These are phyloP conservation scores for Liasis olivaceus DNA, from an alignment of 2,797 vertebrate species.

Conservation along the genomic window DNA sequence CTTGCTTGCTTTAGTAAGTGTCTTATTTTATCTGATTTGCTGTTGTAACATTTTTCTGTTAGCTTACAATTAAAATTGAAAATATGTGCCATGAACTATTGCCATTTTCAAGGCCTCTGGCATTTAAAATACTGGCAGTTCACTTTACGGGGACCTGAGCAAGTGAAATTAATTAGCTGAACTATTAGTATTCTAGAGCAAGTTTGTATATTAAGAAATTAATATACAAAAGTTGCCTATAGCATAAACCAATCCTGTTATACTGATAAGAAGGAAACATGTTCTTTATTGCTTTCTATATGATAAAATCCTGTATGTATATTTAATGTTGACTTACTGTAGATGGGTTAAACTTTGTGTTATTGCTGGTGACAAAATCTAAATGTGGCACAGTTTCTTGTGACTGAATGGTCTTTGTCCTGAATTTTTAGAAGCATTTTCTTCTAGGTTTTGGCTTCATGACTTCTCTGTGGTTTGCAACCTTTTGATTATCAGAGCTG, in stretches of 20 bases:
- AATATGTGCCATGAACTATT: constrained; percentile 15
- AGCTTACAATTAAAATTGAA: background rate
- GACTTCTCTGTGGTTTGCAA: background rate
- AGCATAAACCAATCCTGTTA: background rate
- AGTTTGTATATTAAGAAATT: background rate
- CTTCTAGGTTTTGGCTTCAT: background rate
- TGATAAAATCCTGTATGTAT: background rate
- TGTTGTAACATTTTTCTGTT: constrained; percentile 38
- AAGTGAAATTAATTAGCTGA: background rate
- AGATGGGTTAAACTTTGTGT: background rate
- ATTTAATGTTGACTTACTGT: background rate
- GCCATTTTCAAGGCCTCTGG: background rate
- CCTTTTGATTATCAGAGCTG: background rate
- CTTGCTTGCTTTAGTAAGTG: constrained; percentile 29
- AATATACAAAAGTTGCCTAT: background rate
- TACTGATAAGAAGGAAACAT: constrained; percentile 4
- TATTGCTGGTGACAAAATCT: background rate
- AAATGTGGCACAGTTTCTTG: background rate
- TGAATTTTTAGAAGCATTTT: constrained; percentile 1
- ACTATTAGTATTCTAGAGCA: background rate
- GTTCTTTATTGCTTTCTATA: background rate
- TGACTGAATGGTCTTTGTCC: background rate
- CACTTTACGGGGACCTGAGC: background rate
- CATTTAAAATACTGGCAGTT: background rate
- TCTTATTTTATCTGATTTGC: constrained; percentile 10